phyloP scores from a whole-genome alignment of 2,113 vertebrate genomes.

The Progne subis region DNA sequence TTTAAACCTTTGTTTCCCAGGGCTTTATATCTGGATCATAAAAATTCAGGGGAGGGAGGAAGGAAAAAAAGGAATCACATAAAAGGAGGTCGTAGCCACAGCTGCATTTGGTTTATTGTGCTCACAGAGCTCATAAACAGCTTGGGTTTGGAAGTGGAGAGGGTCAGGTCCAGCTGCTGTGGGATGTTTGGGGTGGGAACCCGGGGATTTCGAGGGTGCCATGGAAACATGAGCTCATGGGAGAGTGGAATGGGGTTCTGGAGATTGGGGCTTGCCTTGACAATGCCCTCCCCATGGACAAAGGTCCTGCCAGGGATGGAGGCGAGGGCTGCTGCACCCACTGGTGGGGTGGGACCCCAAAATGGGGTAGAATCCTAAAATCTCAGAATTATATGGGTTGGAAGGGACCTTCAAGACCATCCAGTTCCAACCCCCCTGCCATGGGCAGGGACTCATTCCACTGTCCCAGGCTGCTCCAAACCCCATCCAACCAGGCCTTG shows the following conservation, averaged over 20 bases:
- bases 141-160: background rate
- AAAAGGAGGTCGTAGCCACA: background rate
- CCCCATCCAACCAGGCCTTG: rapidly evolving
- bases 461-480: background rate
- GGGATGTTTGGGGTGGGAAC: background rate
- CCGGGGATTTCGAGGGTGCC: background rate
- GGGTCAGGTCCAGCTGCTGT: background rate
- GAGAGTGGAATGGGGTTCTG: background rate
- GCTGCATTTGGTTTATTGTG: constrained; percentile 23
- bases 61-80: background rate
- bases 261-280: rapidly evolving
- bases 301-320: background rate
- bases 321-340: background rate
- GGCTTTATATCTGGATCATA: background rate
- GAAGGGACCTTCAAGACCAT: background rate
- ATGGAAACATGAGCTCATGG: rapidly evolving
- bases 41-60: background rate
- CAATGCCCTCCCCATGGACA: no score
- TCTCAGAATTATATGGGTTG: background rate
- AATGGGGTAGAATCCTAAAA: background rate
- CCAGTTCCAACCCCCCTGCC: no score
- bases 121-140: constrained; percentile 3
- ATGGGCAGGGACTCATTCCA: background rate
- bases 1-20: background rate
- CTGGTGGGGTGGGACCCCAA: background rate